These are phyloP conservation scores for Champsocephalus esox DNA, from an alignment of 2,797 vertebrate species.

Conservation along the genomic window DNA sequence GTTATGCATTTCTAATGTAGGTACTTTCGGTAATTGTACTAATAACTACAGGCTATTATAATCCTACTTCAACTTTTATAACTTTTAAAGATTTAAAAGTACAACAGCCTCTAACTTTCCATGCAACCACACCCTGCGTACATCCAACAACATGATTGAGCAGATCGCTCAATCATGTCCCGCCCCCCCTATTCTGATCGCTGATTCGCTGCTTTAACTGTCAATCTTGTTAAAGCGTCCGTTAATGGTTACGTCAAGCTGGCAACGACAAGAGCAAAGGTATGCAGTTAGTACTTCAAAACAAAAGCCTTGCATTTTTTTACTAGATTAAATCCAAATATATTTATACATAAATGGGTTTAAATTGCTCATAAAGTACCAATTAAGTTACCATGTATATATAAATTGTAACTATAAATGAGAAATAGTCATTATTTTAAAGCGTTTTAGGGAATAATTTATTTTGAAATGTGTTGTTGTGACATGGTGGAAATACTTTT, in stretches of 20 bases:
- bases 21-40: not conserved
- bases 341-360: accelerated
- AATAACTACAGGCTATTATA: not conserved
- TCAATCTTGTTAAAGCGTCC: not conserved
- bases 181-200: not conserved
- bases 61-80: not conserved
- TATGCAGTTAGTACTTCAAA: not conserved
- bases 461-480: constrained; percentile 20
- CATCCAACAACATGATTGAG: not conserved
- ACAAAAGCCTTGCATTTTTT: constrained; percentile 14
- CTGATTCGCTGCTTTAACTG: constrained; percentile 40
- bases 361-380: accelerated
- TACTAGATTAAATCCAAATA: not conserved
- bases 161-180: not conserved
- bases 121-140: not conserved
- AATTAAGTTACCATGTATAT: accelerated
- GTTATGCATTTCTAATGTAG: constrained; percentile 23
- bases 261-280: accelerated
- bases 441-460: not conserved
- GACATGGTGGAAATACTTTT: accelerated
- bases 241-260: not conserved
- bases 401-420: not conserved
- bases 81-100: not conserved
- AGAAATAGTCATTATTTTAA: accelerated
- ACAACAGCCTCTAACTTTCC: not conserved